Conservation (phyloP, 2,113 vertebrate species). For the Chaenocephalus aceratus region DNA sequence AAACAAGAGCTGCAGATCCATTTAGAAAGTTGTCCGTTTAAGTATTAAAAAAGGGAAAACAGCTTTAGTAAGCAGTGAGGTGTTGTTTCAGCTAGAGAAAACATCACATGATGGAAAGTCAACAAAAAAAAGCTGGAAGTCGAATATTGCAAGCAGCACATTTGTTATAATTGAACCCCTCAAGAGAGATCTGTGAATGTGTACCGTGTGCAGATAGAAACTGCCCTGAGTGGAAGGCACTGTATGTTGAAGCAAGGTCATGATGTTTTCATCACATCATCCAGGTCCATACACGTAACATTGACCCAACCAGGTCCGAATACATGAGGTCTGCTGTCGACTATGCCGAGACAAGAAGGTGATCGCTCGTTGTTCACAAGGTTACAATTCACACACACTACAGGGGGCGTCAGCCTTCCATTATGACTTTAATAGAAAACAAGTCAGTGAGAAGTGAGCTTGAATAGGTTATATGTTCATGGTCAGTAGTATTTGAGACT, state of each 20-base stretch:
- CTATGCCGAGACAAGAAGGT: constrained; percentile 54
- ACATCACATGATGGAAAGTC: constrained; percentile 31
- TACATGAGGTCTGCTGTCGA: constrained; percentile 47
- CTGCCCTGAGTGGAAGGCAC: constrained; percentile 79
- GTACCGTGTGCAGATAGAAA: constrained; percentile 59
- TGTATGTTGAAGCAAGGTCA: constrained; percentile 66
- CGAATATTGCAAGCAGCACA: constrained; percentile 55
- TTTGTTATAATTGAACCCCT: constrained; percentile 15
- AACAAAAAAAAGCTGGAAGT: constrained; percentile 7
- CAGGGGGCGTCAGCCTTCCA: constrained; percentile 55
- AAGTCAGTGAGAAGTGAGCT: constrained; percentile 56
- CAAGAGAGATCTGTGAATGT: constrained; percentile 52
- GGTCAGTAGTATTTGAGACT: constrained; percentile 65
- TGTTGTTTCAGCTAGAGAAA: constrained; percentile 29
- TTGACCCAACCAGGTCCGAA: constrained; percentile 53
- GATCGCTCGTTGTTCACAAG: constrained; percentile 35
- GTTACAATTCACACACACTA: constrained; percentile 60
- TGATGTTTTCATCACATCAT: constrained; percentile 67
- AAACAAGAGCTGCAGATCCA: constrained; percentile 51
- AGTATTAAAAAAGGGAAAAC: constrained; percentile 13
- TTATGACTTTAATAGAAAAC: constrained; percentile 63
- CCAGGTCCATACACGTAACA: constrained; percentile 61
- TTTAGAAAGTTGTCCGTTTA: constrained; percentile 23
- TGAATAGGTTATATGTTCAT: constrained; percentile 55
- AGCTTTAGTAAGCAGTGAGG: constrained; percentile 30